These are phyloP conservation scores for Diachrysia chrysitis DNA, from an alignment of 2,888 invertebrate species.

Conservation along the genomic window DNA sequence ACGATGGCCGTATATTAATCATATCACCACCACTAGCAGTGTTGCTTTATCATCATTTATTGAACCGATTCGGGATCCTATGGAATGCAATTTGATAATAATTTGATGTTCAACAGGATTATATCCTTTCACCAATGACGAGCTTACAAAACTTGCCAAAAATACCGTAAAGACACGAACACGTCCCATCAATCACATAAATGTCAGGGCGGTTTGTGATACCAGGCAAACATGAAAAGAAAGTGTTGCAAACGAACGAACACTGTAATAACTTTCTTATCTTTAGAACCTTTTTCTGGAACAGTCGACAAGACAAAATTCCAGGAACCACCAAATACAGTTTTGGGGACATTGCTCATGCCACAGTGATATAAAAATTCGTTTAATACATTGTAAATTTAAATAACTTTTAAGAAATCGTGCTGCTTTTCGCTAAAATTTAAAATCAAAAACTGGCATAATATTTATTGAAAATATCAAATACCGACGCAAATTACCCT, in stretches of 20 bases:
- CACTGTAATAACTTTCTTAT: constrained; percentile 48
- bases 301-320: background rate
- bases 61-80: background rate
- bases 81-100: background rate
- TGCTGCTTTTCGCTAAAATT: background rate
- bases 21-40: too few species aligned
- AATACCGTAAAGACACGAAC: constrained; percentile 4
- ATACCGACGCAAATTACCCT: too few species aligned
- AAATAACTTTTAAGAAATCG: background rate
- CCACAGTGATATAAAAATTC: background rate
- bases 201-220: constrained; percentile 34
- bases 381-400: background rate
- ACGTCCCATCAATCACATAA: constrained; percentile 46
- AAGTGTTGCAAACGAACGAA: constrained; percentile 30
- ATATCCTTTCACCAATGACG: background rate
- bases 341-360: background rate
- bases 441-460: too few species aligned
- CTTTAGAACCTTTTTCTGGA: constrained; percentile 37
- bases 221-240: constrained; percentile 45
- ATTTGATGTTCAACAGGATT: background rate
- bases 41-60: too few species aligned
- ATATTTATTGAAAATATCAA: too few species aligned
- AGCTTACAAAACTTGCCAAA: constrained; percentile 1
- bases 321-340: background rate
- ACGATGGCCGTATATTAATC: too few species aligned